Base-by-base conservation (phyloP, 2,797 vertebrate species). In the Hemibagrus guttatus region DNA sequence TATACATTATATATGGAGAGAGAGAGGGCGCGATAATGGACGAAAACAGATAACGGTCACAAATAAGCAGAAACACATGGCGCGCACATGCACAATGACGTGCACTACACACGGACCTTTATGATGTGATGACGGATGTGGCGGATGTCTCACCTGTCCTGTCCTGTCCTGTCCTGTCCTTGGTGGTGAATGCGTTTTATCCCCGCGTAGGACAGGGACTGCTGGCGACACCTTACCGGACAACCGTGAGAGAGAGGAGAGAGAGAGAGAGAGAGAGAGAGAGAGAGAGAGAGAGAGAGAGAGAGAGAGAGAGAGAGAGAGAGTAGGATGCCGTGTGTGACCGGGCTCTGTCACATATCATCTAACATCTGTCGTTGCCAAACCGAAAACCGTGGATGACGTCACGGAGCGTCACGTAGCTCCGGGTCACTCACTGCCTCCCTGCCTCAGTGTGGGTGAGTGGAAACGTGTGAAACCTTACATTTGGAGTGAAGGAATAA, bases 161-260 rank as follows among this genome's bases (percentile, higher is more conserved):
- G 26, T 52, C 26, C 52, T 54, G 26, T 52, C 26, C 52, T 75
- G 42, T 74, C 46, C 72, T 82, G 42, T 66, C 61, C 80, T 64
- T 64, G 80, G 80, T 64, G 59, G 14, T 49, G 81, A 31, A 82
- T 54, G 63, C 81, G 81, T 49, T 82, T 82, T 66, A 28, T 82
- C n/a, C 39, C 80, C 46, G 80, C 42, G 17, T 54, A 82, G 81
- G 81, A 82, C 61, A 35, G 80, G 7, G n/a, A 13, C 80, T 31
- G 52, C 74, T 28, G 26, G 42, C 39, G 49, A 28, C 49, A 76
- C 75, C 75, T 78, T 58, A 58, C 52, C 54, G 76, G n/a, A 3
- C 54, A 79, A 14, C 52, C 76, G 54, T 35, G 76, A 1, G 16
- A 46, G 71, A 72, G 69, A 23, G n/a, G 19, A 23, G 39, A 74